phyloP scores from a whole-genome alignment of 1,140 invertebrate genomes.

The Caerostris darwini region DNA sequence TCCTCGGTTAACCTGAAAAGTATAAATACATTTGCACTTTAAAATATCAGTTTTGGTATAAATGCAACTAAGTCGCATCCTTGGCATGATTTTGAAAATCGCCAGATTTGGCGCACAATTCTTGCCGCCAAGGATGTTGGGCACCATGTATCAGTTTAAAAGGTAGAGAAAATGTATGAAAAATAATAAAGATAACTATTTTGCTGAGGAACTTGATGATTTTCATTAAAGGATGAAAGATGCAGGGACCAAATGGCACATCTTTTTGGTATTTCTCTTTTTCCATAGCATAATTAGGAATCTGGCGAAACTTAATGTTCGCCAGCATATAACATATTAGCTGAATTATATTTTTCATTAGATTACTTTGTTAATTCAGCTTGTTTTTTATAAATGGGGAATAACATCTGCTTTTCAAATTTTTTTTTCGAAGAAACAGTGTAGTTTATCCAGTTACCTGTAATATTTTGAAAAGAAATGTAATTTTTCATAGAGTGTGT shows the following conservation, averaged over 20 bases:
- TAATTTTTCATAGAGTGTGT: slow-evolving; percentile 6
- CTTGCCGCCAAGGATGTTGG: too few relatives aligned
- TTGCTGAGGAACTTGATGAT: not conserved
- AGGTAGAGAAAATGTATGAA: not conserved
- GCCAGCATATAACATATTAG: too few relatives aligned
- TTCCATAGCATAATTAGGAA: not conserved
- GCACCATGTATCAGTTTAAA: too few relatives aligned
- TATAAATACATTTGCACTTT: not conserved
- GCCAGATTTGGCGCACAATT: too few relatives aligned
- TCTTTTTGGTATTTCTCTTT: not conserved
- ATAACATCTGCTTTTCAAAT: not conserved
- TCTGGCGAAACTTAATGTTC: not conserved
- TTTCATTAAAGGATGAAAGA: not conserved
- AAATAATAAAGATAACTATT: not conserved
- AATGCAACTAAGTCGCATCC: too few relatives aligned
- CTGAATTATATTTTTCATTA: too few relatives aligned
- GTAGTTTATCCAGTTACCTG: slow-evolving; percentile 22
- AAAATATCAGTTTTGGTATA: not conserved
- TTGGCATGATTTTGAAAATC: too few relatives aligned
- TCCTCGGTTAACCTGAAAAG: not conserved
- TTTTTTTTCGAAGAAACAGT: not conserved
- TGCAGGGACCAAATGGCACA: slow-evolving; percentile 18
- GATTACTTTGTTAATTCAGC: not conserved
- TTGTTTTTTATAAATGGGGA: not conserved
- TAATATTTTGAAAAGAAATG: slow-evolving; percentile 13